Evolutionary conservation across 2,888 invertebrate genomes (phyloP), one percentile per base, ranked within the genome.

Genomic region (Hemicrepidius hirtus): DNA sequence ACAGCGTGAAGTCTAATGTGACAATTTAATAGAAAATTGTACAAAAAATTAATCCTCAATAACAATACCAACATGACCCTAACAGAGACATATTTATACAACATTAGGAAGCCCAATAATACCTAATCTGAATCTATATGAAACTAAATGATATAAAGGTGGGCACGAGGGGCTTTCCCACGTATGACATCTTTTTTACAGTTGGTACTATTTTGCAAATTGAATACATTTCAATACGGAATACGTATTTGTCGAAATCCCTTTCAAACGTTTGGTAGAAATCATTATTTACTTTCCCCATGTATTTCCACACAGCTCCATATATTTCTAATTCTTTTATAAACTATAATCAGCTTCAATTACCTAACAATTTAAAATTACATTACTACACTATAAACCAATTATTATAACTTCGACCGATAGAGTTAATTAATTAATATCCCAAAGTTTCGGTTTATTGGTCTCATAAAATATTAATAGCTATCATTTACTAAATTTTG

Each of bases 11-110:
- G 79, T 78, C 80, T 71, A 81, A 81, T 78, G 82, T 80, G 80
- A 82, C 82, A 80, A 83, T 83, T 82, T 83, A 80, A 84, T 83
- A 82, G 78, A 77, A 79, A 82, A 79, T 79, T 78, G 75, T 75
- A 81, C 78, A 83, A 83, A 83, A 84, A 84, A 83, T 81, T 83
- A 83, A 83, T 82, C 84, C 83, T 60, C 70, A 49, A 46, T 32
- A 60, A 84, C 84, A 84, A 83, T 80, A 75, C 75, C 24, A 55
- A 75, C 78, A 78, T 75, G 80, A 77, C 81, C 82, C 79, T 76
- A 77, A 79, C 77, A 77, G 76, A 78, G 79, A 77, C 79, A 81
- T 82, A 83, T 84, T 84, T 84, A 83, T 82, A 82, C 82, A 81
- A 82, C 80, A 83, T 84, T 84, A 82, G 78, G 80, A 80, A 79